Percentiles rank a stretch among this genome's conserved stretches.
Conservation (phyloP, 2,888 invertebrate species). For the Volucella inanis region DNA sequence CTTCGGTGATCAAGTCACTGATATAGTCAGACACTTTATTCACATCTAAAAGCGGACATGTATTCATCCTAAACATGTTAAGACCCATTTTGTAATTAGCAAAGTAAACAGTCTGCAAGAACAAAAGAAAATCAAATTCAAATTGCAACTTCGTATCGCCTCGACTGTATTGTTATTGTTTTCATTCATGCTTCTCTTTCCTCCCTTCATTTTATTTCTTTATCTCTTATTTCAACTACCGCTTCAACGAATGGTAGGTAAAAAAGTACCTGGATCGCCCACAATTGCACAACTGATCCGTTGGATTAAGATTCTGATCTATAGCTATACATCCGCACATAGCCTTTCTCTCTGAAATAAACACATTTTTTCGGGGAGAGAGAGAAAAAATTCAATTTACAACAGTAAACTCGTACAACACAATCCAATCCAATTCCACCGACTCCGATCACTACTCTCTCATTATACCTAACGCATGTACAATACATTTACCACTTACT, state of each 20-base stretch:
- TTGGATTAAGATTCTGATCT: constrained; percentile 19
- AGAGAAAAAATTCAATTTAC: constrained; percentile 19
- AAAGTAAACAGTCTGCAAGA: constrained; percentile 5
- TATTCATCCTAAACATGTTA: not conserved
- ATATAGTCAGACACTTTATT: no score
- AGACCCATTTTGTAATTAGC: constrained; percentile 20
- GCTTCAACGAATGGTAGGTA: not conserved
- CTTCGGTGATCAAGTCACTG: no score
- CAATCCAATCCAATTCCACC: not conserved
- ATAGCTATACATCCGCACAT: constrained; percentile 7
- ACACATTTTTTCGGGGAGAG: constrained; percentile 35
- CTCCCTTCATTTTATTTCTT: not conserved
- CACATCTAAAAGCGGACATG: not conserved
- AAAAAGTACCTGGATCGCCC: constrained; percentile 14
- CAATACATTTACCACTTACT: constrained; percentile 37
- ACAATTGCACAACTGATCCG: constrained; percentile 46
- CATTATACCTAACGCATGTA: not conserved
- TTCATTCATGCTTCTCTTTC: constrained; percentile 33
- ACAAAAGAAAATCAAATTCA: not conserved
- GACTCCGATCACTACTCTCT: no score
- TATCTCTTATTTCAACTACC: not conserved
- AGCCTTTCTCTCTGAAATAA: constrained; percentile 59
- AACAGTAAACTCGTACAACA: constrained; percentile 47
- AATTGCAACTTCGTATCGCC: constrained; percentile 33
- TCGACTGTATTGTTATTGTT: constrained; percentile 67